These are phyloP conservation scores for Caenorhabditis angaria DNA, from an alignment of 2,888 invertebrate genomes.

Conservation along the genomic window DNA sequence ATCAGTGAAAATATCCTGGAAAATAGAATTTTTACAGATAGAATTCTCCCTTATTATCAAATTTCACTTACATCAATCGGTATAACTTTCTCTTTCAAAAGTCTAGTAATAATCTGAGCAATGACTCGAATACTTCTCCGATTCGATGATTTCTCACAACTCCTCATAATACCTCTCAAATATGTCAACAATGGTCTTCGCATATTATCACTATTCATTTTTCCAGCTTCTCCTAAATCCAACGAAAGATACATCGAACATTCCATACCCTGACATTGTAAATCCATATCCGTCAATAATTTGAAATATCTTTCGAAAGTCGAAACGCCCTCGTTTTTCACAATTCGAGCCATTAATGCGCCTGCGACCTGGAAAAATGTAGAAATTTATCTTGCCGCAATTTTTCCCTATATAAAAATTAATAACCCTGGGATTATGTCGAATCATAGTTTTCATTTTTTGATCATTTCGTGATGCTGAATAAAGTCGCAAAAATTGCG, in stretches of 20 bases:
- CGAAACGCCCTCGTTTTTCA: neutral
- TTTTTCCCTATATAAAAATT: too few relatives aligned
- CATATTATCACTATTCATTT: neutral
- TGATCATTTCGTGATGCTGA: neutral
- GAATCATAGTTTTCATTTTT: neutral
- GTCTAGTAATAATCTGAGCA: neutral
- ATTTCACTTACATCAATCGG: constrained; percentile 5
- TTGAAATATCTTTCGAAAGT: neutral
- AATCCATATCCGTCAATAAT: neutral
- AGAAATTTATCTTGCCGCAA: too few relatives aligned
- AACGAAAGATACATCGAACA: neutral
- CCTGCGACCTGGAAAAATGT: neutral
- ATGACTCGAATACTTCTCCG: constrained; percentile 11
- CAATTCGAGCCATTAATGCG: neutral
- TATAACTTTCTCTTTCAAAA: constrained; percentile 5
- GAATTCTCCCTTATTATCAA: too few relatives aligned
- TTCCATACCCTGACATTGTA: constrained; percentile 5
- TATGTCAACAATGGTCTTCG: neutral
- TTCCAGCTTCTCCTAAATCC: neutral
- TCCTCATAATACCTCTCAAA: neutral
- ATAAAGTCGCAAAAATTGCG: neutral
- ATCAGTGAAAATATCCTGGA: constrained; percentile 27
- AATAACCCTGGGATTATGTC: neutral
- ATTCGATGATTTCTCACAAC: constrained; percentile 2
- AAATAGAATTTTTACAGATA: neutral